These are phyloP conservation scores for Alethe castanea DNA, from an alignment of 2,113 vertebrate species.

Conservation along the genomic window DNA sequence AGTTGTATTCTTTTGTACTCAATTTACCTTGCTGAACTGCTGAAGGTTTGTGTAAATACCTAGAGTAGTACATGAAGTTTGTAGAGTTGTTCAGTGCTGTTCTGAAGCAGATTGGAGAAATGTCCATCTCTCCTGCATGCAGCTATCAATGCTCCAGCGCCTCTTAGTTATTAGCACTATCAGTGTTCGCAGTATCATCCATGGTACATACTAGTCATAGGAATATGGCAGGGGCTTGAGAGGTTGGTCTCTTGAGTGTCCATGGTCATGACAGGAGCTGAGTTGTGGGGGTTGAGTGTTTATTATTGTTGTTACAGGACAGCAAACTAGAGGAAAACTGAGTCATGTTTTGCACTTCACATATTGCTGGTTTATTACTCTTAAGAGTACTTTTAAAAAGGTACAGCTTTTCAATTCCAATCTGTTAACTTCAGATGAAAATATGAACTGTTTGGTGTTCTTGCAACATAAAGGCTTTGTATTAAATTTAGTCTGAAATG, in stretches of 20 bases:
- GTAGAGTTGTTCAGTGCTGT: neutral
- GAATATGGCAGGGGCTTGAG: neutral
- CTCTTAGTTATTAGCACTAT: neutral
- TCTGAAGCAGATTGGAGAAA: neutral
- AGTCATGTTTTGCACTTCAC: neutral
- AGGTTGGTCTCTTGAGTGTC: neutral
- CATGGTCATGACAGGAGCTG: neutral
- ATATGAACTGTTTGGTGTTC: neutral
- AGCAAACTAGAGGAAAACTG: neutral
- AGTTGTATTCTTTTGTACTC: neutral
- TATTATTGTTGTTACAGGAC: neutral
- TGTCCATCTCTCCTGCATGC: fast-evolving
- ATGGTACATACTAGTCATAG: neutral
- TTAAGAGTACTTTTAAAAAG: neutral
- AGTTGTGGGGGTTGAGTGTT: fast-evolving
- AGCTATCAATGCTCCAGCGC: neutral
- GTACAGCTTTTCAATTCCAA: neutral
- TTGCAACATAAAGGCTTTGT: neutral
- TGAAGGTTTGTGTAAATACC: neutral
- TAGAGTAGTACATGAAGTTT: neutral
- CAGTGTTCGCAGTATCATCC: neutral
- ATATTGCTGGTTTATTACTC: neutral
- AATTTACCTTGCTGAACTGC: neutral
- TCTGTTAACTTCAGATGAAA: neutral
- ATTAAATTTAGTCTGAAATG: neutral